Evolutionary conservation across 2,888 invertebrate species (phyloP).

Genomic region (Hydraecia micacea): DNA sequence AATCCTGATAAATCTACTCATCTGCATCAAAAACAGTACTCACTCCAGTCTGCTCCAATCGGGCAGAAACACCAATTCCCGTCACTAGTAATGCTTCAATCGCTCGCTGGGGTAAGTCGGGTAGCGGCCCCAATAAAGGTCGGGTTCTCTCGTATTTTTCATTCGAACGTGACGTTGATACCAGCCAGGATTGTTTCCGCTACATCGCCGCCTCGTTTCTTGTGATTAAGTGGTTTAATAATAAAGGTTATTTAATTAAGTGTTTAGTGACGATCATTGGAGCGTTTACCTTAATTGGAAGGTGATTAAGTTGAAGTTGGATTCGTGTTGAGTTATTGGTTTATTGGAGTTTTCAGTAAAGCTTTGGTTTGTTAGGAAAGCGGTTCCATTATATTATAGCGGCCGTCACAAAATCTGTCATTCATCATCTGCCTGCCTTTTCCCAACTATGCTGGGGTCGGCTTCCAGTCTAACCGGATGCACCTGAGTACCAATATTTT

Average conservation of each 20-base stretch:
- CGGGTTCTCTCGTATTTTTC: constrained; percentile 58
- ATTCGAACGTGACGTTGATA: constrained; percentile 62
- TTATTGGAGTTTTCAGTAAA: not conserved
- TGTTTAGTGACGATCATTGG: constrained; percentile 36
- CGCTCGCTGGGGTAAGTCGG: constrained; percentile 33
- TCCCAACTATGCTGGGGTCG: no score
- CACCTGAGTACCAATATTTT: no score
- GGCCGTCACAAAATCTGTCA: not conserved
- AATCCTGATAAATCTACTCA: constrained; percentile 43
- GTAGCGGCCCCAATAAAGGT: constrained; percentile 54
- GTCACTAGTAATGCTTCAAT: constrained; percentile 51
- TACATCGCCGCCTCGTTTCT: constrained; percentile 42
- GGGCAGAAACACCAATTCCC: constrained; percentile 54
- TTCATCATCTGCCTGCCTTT: no score
- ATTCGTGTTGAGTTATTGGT: constrained; percentile 13
- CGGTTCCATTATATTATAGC: not conserved
- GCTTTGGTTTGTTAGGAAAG: not conserved
- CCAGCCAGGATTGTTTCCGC: constrained; percentile 42
- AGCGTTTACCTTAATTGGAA: constrained; percentile 12
- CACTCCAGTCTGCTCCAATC: constrained; percentile 30
- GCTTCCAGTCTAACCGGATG: no score
- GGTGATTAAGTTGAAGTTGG: not conserved
- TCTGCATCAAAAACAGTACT: constrained; percentile 39
- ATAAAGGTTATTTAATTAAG: constrained; percentile 57
- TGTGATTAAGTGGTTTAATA: constrained; percentile 58